Percentiles rank a stretch among this genome's conserved stretches.
These are phyloP conservation scores for Eupithecia tripunctaria DNA, from an alignment of 2,888 invertebrate genomes.

Conservation along the genomic window DNA sequence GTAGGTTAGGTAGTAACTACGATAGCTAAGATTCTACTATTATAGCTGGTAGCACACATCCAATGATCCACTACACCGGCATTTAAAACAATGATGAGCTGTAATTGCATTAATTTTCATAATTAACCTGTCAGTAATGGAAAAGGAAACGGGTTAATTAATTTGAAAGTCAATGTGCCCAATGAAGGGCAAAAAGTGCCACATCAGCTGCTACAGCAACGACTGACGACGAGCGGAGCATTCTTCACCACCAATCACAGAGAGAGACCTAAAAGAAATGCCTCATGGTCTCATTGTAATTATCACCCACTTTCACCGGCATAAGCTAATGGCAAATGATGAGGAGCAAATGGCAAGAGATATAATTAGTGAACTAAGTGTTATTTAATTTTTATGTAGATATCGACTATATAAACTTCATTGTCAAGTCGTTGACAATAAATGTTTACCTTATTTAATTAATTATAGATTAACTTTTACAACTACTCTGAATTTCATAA, in stretches of 20 bases:
- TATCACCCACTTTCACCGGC: constrained; percentile 40
- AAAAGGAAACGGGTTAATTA: constrained; percentile 42
- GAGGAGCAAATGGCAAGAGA: constrained; percentile 22
- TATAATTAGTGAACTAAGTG: constrained; percentile 7
- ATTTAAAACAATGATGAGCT: constrained; percentile 3
- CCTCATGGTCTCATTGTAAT: constrained; percentile 25
- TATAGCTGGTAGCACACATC: background rate
- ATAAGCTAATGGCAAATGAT: constrained; percentile 35
- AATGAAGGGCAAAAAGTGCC: constrained; percentile 27
- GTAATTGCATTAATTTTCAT: constrained; percentile 20
- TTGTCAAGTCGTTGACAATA: too few relatives aligned
- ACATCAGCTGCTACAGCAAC: background rate
- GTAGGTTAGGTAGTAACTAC: too few relatives aligned
- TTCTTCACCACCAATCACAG: constrained; percentile 7
- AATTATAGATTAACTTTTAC: background rate
- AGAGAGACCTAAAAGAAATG: constrained; percentile 8
- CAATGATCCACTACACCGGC: background rate
- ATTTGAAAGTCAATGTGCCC: constrained; percentile 38
- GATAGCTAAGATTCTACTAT: background rate
- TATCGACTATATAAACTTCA: background rate
- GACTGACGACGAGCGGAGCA: background rate
- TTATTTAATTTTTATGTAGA: background rate
- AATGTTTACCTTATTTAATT: background rate
- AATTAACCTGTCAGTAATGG: constrained; percentile 23
- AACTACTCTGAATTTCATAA: background rate